Evolutionary conservation across 1,140 invertebrate species (phyloP).

Genomic region (Oppia nitens): DNA sequence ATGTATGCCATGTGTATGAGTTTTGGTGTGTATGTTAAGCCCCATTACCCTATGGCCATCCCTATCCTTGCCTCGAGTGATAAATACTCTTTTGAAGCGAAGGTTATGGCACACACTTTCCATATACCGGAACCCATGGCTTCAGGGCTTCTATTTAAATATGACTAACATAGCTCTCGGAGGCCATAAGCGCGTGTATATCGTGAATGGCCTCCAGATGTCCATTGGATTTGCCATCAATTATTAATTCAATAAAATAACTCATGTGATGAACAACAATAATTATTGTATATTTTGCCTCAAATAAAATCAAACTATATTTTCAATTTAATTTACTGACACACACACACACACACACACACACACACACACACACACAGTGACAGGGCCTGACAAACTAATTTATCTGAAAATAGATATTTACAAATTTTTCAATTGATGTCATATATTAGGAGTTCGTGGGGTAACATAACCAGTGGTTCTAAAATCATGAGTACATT

Average conservation of each 20-base stretch:
- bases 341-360: too few species aligned
- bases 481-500: slow-evolving; percentile 3
- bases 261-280: too few species aligned
- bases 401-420: too few species aligned
- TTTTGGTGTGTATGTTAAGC: too few species aligned
- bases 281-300: too few species aligned
- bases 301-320: too few species aligned
- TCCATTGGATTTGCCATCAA: background rate
- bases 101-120: background rate
- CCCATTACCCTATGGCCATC: background rate
- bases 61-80: background rate
- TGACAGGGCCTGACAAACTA: too few species aligned
- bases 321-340: too few species aligned
- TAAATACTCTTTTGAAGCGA: background rate
- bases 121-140: background rate
- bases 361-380: too few species aligned
- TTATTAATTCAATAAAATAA: background rate
- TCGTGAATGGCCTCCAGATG: background rate
- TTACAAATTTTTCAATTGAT: too few species aligned
- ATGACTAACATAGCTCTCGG: background rate
- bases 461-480: too few species aligned
- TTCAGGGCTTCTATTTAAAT: background rate
- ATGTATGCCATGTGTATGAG: too few species aligned
- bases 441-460: background rate
- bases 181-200: background rate